These are phyloP conservation scores for Philonicus albiceps DNA, from an alignment of 2,888 invertebrate species.

Conservation along the genomic window DNA sequence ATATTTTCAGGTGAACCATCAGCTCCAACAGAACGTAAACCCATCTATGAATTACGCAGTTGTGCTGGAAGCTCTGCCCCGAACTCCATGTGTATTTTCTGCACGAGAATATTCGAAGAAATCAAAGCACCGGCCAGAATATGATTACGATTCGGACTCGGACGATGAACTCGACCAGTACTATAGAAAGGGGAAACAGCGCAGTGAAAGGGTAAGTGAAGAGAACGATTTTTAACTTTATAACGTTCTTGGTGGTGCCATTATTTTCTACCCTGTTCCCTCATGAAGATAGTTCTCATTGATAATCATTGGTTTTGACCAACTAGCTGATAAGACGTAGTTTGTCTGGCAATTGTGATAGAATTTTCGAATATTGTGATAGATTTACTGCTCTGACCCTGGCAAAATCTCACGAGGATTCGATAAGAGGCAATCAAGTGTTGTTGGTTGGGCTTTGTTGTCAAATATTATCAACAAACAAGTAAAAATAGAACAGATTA, in stretches of 20 bases:
- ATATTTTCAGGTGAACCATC: background rate
- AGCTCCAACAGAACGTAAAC: background rate
- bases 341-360: background rate
- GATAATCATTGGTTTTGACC: background rate
- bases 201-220: constrained; percentile 51
- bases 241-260: background rate
- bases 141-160: constrained; percentile 67
- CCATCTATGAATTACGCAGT: background rate
- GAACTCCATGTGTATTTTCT: background rate
- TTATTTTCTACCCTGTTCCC: background rate
- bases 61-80: background rate
- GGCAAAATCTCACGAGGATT: background rate
- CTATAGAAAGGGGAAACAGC: constrained; percentile 46
- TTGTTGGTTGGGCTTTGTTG: background rate
- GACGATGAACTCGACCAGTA: constrained; percentile 62
- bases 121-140: constrained; percentile 58
- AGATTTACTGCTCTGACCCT: constrained; percentile 12
- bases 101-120: constrained; percentile 57
- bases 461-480: background rate
- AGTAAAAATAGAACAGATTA: background rate
- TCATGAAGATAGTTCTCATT: background rate
- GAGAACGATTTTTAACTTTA: background rate
- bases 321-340: background rate
- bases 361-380: background rate
- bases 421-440: background rate